phyloP scores from a whole-genome alignment of 2,888 invertebrate species.

The Rhabditoides inermis region DNA sequence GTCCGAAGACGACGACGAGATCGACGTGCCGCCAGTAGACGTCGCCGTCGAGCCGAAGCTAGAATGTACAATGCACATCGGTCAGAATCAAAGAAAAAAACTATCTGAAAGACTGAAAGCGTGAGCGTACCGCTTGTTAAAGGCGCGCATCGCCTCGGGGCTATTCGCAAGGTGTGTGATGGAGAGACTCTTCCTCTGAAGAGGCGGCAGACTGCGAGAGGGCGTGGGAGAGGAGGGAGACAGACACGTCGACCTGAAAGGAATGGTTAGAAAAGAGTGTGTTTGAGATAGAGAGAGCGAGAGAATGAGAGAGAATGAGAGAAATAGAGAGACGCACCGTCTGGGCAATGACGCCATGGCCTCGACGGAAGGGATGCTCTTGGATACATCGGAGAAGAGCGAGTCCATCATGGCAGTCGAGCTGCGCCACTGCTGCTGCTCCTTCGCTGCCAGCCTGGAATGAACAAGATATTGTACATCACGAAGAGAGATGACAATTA shows the following conservation, averaged over 20 bases:
- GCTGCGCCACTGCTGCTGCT: slow-evolving; percentile 49
- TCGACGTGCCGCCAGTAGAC: background rate
- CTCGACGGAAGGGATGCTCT: slow-evolving; percentile 47
- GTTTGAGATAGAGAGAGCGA: background rate
- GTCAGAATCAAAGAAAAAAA: too few relatives aligned
- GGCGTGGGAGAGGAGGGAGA: slow-evolving; percentile 19
- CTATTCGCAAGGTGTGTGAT: background rate
- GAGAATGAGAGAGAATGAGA: slow-evolving; percentile 2
- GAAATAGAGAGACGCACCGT: slow-evolving; percentile 15
- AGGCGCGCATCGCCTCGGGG: slow-evolving; percentile 13
- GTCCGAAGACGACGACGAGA: background rate
- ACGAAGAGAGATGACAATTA: background rate
- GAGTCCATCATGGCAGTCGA: slow-evolving; percentile 46
- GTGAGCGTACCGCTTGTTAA: slow-evolving; percentile 9
- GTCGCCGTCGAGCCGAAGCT: background rate
- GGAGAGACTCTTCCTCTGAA: too few relatives aligned
- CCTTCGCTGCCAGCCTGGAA: slow-evolving; percentile 25
- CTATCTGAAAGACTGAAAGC: background rate
- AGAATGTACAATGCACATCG: too few relatives aligned
- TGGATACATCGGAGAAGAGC: slow-evolving; percentile 44
- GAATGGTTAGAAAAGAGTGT: background rate
- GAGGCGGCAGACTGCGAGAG: slow-evolving; percentile 14
- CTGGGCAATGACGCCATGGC: too few relatives aligned
- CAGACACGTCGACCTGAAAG: background rate
- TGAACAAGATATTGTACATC: background rate